Conservation (phyloP, 1,140 invertebrate genomes). For the Pentalonia nigronervosa region DNA sequence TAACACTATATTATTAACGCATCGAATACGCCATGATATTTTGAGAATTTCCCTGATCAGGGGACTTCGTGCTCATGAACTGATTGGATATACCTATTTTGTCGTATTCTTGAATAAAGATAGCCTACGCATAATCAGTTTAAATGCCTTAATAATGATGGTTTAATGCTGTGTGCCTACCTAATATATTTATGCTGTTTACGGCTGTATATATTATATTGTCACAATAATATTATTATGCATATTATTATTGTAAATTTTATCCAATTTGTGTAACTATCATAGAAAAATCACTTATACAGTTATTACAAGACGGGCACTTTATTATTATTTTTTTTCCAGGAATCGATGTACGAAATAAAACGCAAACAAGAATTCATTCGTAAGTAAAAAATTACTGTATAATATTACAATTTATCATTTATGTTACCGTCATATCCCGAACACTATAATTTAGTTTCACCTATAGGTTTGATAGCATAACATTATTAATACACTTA, state of each 20-base stretch:
- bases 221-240: neutral
- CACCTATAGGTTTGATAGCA: neutral
- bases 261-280: neutral
- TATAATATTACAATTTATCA: neutral
- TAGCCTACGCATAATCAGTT: neutral
- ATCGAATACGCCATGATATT: neutral
- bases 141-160: neutral
- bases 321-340: neutral
- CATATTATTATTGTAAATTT: neutral
- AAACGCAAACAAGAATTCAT: neutral
- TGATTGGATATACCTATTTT: neutral
- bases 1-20: neutral
- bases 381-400: neutral
- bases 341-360: neutral
- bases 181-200: neutral
- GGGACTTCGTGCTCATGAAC: neutral
- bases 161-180: neutral
- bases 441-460: neutral
- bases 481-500: too few relatives aligned
- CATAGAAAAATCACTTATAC: neutral
- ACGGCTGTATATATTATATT: neutral
- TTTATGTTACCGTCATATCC: neutral
- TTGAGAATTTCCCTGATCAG: neutral
- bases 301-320: neutral
- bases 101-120: neutral